These are phyloP conservation scores for Acrocyrtus sp. DNA, from an alignment of 2,888 invertebrate genomes.

Conservation along the genomic window DNA sequence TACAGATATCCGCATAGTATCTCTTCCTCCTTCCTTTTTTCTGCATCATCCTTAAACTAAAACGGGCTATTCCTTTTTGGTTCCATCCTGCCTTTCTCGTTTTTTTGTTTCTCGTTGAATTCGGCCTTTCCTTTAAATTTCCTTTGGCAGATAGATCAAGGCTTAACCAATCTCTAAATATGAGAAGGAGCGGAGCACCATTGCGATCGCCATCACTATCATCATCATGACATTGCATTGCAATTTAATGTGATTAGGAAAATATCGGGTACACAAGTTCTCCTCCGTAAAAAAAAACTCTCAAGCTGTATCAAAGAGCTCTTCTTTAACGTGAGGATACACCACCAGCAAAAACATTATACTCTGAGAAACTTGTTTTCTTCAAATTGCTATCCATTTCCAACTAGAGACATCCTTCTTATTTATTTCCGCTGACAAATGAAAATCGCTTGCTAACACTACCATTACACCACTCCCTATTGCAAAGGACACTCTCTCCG, in stretches of 20 bases:
- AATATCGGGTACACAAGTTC: background rate
- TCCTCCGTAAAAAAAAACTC: no score
- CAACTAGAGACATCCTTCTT: no score
- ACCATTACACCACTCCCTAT: constrained; percentile 34
- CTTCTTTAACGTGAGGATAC: no score
- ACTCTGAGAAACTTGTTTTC: background rate
- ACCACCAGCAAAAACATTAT: background rate
- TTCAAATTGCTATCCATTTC: background rate
- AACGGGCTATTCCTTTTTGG: no score
- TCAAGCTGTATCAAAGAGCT: no score
- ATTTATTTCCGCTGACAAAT: constrained; percentile 30
- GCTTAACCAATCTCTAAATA: background rate
- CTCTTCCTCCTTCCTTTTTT: background rate
- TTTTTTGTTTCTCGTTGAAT: no score
- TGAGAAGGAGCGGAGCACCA: no score
- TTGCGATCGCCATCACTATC: background rate
- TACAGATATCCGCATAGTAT: background rate
- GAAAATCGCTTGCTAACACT: constrained; percentile 34
- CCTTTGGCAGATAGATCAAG: background rate
- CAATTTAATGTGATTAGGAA: background rate
- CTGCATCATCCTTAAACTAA: background rate
- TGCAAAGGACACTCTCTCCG: no score
- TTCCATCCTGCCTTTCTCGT: no score
- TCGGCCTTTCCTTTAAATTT: background rate
- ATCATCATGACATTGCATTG: background rate